A percentile compares a stretch with the other conserved stretches of the same genome.
These are phyloP conservation scores for Coccyzus lansbergi DNA, from an alignment of 2,797 vertebrate species.

Conservation along the genomic window DNA sequence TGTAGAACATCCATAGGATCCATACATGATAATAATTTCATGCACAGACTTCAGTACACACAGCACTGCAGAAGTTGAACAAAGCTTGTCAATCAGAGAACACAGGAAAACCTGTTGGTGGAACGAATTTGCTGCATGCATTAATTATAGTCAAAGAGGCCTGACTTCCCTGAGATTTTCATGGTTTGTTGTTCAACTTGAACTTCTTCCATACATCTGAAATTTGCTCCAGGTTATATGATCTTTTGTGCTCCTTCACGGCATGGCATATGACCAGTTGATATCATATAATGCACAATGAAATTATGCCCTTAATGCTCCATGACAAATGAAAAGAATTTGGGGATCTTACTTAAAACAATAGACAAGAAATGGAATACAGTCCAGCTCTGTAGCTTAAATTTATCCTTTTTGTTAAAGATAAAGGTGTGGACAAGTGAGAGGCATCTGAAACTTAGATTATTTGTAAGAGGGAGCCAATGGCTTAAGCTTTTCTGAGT, in stretches of 20 bases:
- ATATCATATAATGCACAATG: not conserved
- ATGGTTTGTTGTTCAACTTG: conserved; percentile 11
- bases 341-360: conserved; percentile 28
- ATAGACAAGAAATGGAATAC: not conserved
- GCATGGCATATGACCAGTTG: conserved; percentile 8
- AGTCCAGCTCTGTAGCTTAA: not conserved
- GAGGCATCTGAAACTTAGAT: not conserved
- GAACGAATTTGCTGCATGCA: conserved; percentile 54
- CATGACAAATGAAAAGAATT: conserved; percentile 31
- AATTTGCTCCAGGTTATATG: conserved; percentile 33
- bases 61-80: not conserved
- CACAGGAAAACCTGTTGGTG: conserved; percentile 38
- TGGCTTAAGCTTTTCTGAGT: not conserved
- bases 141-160: conserved; percentile 45
- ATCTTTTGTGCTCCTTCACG: conserved; percentile 11
- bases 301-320: conserved; percentile 32
- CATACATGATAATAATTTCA: conserved; percentile 4
- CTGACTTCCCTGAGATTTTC: conserved; percentile 33
- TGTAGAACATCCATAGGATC: not conserved
- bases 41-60: not conserved
- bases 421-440: not conserved
- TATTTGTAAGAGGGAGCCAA: not conserved
- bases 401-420: not conserved
- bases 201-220: conserved; percentile 8
- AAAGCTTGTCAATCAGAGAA: conserved; percentile 35